Conservation (phyloP, 2,113 vertebrate species). For the Camarhynchus parvulus region DNA sequence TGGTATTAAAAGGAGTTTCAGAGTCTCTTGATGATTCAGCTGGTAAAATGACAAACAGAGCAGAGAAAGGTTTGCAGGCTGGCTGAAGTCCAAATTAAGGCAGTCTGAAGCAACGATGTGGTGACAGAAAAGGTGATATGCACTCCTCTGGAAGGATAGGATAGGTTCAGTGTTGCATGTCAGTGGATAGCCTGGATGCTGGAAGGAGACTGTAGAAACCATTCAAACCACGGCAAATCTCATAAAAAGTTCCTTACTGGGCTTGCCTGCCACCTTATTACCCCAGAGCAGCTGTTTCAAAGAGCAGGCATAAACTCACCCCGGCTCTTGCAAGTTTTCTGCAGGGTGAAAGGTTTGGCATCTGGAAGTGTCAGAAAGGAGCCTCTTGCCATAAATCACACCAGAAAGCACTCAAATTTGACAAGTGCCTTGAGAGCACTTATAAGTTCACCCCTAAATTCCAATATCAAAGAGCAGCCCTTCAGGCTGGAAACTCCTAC, state of each 20-base stretch:
- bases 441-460: slow-evolving; percentile 64
- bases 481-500: slow-evolving; percentile 62
- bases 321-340: slow-evolving; percentile 46
- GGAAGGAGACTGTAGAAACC: background rate
- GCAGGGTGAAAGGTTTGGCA: slow-evolving; percentile 71
- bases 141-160: background rate
- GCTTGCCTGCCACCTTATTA: slow-evolving; percentile 4
- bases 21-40: background rate
- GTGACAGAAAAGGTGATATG: background rate
- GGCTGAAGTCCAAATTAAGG: background rate
- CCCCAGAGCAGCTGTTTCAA: background rate
- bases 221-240: background rate
- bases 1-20: background rate
- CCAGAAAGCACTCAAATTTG: slow-evolving; percentile 71
- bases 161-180: background rate
- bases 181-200: background rate
- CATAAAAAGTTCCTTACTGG: background rate
- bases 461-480: slow-evolving; percentile 72
- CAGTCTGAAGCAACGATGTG: background rate
- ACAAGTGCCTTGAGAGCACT: slow-evolving; percentile 71
- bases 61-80: slow-evolving; percentile 25
- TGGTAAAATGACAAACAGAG: background rate
- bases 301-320: background rate
- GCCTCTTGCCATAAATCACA: slow-evolving; percentile 78
- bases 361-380: slow-evolving; percentile 79